Percentiles rank a stretch among this genome's conserved stretches.
These are phyloP conservation scores for Sinopyrophorus schimmeli DNA, from an alignment of 2,888 invertebrate genomes.

Conservation along the genomic window DNA sequence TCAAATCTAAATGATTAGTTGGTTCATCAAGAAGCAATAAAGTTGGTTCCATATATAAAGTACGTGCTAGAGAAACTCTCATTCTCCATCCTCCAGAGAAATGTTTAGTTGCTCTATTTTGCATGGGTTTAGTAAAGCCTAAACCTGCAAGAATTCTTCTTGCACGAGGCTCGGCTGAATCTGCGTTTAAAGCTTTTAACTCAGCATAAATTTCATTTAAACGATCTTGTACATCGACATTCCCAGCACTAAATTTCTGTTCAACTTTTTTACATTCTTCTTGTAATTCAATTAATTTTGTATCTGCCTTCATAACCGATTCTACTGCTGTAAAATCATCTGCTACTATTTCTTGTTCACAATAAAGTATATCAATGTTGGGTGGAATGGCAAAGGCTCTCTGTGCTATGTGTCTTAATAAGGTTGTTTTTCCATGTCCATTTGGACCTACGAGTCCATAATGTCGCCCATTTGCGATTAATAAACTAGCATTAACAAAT, in stretches of 20 bases:
- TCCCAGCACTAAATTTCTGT: constrained; percentile 71
- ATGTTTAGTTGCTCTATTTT: constrained; percentile 86
- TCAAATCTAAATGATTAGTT: constrained; percentile 98
- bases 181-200: constrained; percentile 93
- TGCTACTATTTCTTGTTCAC: constrained; percentile 97
- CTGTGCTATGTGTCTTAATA: constrained; percentile 89
- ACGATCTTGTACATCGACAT: constrained; percentile 72
- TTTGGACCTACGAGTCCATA: constrained; percentile 99
- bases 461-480: constrained; percentile 90
- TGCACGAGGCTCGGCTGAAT: constrained; percentile 96
- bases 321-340: constrained; percentile 93
- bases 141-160: constrained; percentile 95
- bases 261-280: constrained; percentile 84
- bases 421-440: constrained; percentile 97
- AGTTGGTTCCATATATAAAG: constrained; percentile 96
- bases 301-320: constrained; percentile 91
- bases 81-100: constrained; percentile 98
- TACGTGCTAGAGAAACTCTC: constrained; percentile 96
- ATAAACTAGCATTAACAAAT: constrained; percentile 92
- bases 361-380: constrained; percentile 93
- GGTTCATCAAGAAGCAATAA: constrained; percentile 97
- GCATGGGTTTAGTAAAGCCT: constrained; percentile 89
- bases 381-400: constrained; percentile 93
- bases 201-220: constrained; percentile 94
- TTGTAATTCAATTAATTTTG: constrained; percentile 79